Base-by-base conservation (phyloP, 2,888 invertebrate species). In the Liposcelis brunnea region DNA sequence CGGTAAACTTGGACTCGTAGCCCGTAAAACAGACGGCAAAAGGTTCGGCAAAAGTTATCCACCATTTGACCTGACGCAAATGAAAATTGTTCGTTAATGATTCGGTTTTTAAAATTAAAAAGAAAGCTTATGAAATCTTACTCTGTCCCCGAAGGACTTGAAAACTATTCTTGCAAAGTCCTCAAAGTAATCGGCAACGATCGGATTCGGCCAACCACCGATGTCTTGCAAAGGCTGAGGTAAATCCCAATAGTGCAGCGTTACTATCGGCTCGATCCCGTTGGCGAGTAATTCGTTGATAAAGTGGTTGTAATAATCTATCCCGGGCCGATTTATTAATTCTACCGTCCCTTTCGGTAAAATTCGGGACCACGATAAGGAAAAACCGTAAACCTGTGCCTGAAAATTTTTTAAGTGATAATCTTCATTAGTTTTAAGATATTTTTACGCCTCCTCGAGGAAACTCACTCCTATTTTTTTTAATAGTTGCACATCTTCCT, bases 1-100 rank as follows among this genome's bases (percentile, higher is more conserved):
- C 56, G 19, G 53, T 50, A 2, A 4, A 8, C 2, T 45, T 51
- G 16, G 21, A 19, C 1, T 71, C 71, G 52, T 74, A 75, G 2
- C 70, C 71, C 50, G 64, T 63, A 48, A 66, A 58, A 53, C 71
- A 71, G 36, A 69, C 67, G 53, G 69, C 65, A 63, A 67, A 69
- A 2, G 83, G 82, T 56, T 84, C 84, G 57, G 84, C 84, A 51
- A 84, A 72, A 1, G 83, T 84, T 10, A 80, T 72, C 83, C 84
- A 84, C 43, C 66, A 66, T 48, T 75, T 73, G 43, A 75, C 66
- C 55, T 57, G 42, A 6, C 8, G 26, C n/a, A 26, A 26, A 26
- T 4, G 47, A 47, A 44, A 31, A 35, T 43, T 8, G 34, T n/a
- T 3, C 31, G n/a, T n/a, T 18, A 31, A 11, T 35, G 14, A 15